phyloP scores from a whole-genome alignment of 2,113 vertebrate species.

The Melierax canorus region DNA sequence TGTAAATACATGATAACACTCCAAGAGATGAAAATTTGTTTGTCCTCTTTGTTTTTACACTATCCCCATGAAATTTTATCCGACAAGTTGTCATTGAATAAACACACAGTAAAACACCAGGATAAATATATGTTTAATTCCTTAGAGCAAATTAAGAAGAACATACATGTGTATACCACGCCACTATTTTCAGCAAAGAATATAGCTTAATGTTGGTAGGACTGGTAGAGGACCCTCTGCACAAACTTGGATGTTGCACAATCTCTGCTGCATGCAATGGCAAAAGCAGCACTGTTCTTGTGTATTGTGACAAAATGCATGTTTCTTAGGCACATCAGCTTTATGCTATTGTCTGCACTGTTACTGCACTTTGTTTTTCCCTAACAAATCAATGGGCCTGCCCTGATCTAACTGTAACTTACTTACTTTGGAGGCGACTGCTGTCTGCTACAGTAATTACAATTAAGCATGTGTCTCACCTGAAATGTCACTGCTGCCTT shows the following conservation, averaged over 20 bases:
- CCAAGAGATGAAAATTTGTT: neutral
- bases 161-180: neutral
- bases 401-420: slow-evolving; percentile 54
- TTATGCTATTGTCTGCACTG: slow-evolving; percentile 48
- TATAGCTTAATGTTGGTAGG: neutral
- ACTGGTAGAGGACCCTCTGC: slow-evolving; percentile 79
- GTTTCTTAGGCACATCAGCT: slow-evolving; percentile 40
- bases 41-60: neutral
- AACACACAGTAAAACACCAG: neutral
- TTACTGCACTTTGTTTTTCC: slow-evolving; percentile 45
- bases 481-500: slow-evolving; percentile 52
- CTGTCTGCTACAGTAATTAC: slow-evolving; percentile 38
- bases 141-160: neutral
- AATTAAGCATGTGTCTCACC: slow-evolving; percentile 61
- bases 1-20: neutral
- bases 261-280: slow-evolving; percentile 71
- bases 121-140: neutral
- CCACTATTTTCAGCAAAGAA: neutral
- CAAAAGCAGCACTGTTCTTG: slow-evolving; percentile 30
- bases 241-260: slow-evolving; percentile 70
- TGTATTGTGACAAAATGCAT: slow-evolving; percentile 71
- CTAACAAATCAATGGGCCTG: slow-evolving; percentile 67
- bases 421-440: slow-evolving; percentile 29
- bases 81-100: neutral
- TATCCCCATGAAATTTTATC: neutral